A percentile compares a stretch with the other conserved stretches of the same genome.
Evolutionary conservation across 92 coral and sea anemone species (phyloP).

Genomic region (Epizoanthus rinbou): DNA sequence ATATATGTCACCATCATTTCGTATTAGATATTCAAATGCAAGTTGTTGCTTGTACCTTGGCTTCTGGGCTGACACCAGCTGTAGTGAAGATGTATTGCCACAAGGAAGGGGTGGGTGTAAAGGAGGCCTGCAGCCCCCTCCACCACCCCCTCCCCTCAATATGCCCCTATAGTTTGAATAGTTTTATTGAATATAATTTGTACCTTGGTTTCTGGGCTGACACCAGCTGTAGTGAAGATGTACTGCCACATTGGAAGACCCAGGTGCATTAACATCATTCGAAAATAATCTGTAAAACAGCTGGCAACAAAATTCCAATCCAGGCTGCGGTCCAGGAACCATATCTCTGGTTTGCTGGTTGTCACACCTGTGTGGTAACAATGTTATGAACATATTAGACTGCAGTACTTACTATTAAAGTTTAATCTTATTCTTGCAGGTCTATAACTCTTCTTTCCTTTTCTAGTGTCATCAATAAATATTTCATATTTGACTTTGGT

Average conservation of each 20-base stretch:
- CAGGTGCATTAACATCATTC: constrained; percentile 97
- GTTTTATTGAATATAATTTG: too few relatives aligned
- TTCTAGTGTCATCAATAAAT: too few relatives aligned
- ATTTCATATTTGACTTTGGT: too few relatives aligned
- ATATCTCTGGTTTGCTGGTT: constrained; percentile 86
- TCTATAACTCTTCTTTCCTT: too few relatives aligned
- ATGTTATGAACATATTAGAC: background rate
- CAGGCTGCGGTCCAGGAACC: constrained; percentile 93
- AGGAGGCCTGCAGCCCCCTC: background rate
- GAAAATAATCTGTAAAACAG: constrained; percentile 82
- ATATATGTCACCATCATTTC: too few relatives aligned
- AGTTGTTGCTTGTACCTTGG: constrained; percentile 59
- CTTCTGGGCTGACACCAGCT: constrained; percentile 94
- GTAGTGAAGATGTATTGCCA: constrained; percentile 94
- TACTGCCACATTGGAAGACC: constrained; percentile 98
- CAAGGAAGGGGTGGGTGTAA: constrained; percentile 51
- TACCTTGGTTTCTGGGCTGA: constrained; percentile 99
- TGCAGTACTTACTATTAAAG: too few relatives aligned
- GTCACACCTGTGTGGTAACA: constrained; percentile 71
- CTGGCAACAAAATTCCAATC: constrained; percentile 90
- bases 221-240: constrained; percentile 79
- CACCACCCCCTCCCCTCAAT: too few relatives aligned
- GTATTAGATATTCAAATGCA: background rate
- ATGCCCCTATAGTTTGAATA: too few relatives aligned
- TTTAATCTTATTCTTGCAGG: too few relatives aligned